These are phyloP conservation scores for Amaurobius ferox DNA, from an alignment of 2,888 invertebrate genomes.

Conservation along the genomic window DNA sequence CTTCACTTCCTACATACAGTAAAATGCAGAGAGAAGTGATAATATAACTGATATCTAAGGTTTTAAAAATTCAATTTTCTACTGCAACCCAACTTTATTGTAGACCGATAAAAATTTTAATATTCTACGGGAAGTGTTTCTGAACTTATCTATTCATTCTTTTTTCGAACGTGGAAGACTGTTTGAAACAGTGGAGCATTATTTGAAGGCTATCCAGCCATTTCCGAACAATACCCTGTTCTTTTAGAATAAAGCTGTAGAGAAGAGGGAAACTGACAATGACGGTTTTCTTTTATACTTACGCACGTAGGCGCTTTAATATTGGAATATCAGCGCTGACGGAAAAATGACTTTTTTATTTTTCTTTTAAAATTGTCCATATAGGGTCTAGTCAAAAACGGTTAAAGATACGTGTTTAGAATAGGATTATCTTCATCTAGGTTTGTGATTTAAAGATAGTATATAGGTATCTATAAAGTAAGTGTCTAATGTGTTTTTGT, in stretches of 20 bases:
- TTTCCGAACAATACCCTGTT: conserved; percentile 58
- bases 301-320: conserved; percentile 63
- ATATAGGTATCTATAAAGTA: too few species aligned
- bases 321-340: conserved; percentile 58
- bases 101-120: conserved; percentile 45
- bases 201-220: conserved; percentile 23
- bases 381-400: conserved; percentile 47
- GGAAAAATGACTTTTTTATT: conserved; percentile 54
- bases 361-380: conserved; percentile 20
- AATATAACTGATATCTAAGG: too few species aligned
- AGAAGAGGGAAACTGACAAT: conserved; percentile 40
- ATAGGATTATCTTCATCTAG: conserved; percentile 25
- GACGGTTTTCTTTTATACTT: conserved; percentile 69
- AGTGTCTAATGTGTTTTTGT: too few species aligned
- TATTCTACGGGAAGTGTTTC: conserved; percentile 30
- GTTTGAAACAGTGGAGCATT: conserved; percentile 32
- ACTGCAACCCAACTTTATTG: background rate
- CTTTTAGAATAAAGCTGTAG: conserved; percentile 53
- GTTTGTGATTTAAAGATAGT: too few species aligned
- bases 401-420: conserved; percentile 61
- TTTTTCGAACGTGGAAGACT: conserved; percentile 38
- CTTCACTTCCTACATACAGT: too few species aligned
- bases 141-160: conserved; percentile 35
- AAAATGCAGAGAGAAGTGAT: too few species aligned
- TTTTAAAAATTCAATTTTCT: background rate